Base-by-base conservation (phyloP, 2,113 vertebrate genomes). In the Oostethus manadensis region DNA sequence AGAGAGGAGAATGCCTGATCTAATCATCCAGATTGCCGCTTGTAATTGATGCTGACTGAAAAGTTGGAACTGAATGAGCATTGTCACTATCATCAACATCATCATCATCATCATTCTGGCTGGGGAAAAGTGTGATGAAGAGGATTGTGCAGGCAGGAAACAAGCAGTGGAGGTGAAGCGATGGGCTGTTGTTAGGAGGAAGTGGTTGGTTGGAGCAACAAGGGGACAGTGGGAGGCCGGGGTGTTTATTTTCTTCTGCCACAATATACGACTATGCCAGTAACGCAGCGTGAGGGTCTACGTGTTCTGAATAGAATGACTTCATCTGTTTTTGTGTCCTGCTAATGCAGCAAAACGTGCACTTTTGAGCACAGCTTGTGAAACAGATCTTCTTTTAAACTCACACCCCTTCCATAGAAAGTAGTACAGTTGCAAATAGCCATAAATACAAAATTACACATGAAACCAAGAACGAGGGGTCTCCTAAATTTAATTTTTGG, bases 11-110 rank as follows among this genome's bases (percentile, higher is more conserved):
- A 70, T 69, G 71, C 71, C 58, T 60, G 55, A 73, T 74, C 59
- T 65, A 67, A 70, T 75, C 62, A 67, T 51, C 58, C 66, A 78
- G 69, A 75, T 79, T 66, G 56, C 42, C 62, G 49, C 60, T 69
- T 58, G 51, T 68, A 58, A 72, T 70, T 71, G 46, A 70, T 46
- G 65, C 47, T 44, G 73, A 66, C 65, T 61, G 66, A 49, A 65
- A 64, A 51, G 60, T 71, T 76, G 50, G 56, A 68, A 62, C 53
- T 11, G 23, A 75, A 54, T 72, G 21, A 7, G 60, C 64, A 74
- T 67, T 43, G 60, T 60, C n/a, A n/a, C 5, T 10, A 11, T 33
- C 29, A 33, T 33, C 29, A 29, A 3, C 50, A 54, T 35, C 29
- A 29, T 9, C 50, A 54, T 35, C 51, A 35, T 38, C 29, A 7